Conservation (phyloP, 2,113 vertebrate genomes). For the Cryptomyrus ogoouensis region DNA sequence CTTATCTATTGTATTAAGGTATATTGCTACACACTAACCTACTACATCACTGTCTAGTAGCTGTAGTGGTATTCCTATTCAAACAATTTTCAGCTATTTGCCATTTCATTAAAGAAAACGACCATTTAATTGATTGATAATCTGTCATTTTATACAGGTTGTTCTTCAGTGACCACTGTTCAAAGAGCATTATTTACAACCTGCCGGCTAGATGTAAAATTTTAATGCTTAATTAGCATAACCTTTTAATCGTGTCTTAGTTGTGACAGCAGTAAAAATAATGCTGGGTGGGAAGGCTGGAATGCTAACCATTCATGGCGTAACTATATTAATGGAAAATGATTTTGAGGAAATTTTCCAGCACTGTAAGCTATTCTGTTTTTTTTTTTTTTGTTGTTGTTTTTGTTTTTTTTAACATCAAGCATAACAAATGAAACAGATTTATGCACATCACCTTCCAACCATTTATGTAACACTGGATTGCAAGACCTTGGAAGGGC, state of each 20-base stretch:
- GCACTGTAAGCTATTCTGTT: neutral
- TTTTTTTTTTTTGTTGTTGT: neutral
- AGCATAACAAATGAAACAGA: neutral
- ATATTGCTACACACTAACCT: neutral
- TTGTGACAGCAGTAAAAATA: conserved; percentile 1
- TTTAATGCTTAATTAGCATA: neutral
- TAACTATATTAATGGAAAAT: neutral
- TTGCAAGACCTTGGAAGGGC: neutral
- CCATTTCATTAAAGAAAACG: neutral
- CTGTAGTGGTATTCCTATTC: neutral
- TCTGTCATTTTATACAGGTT: neutral
- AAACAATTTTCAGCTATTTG: neutral
- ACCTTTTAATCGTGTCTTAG: neutral
- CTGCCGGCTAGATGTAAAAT: neutral
- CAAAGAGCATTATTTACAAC: neutral
- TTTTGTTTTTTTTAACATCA: neutral
- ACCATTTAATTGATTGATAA: neutral
- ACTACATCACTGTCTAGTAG: neutral
- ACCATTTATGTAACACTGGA: neutral
- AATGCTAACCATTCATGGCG: neutral
- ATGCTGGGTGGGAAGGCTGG: neutral
- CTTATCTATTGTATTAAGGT: neutral
- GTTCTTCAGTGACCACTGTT: neutral
- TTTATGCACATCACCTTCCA: neutral
- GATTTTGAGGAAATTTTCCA: neutral